Evolutionary conservation across 2,113 vertebrate genomes (phyloP).

Genomic region (Elephas maximus): DNA sequence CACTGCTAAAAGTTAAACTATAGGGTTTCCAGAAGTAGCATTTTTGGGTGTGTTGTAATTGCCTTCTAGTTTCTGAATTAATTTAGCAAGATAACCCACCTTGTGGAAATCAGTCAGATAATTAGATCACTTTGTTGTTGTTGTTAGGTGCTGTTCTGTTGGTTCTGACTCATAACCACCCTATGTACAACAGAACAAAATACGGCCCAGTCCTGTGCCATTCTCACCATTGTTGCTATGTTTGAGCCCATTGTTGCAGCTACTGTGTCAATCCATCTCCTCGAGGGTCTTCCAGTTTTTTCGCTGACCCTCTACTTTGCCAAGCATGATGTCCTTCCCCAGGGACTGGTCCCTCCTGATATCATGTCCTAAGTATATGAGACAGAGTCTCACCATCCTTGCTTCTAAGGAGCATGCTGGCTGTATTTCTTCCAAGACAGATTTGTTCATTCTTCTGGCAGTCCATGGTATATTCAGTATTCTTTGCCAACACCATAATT

Average conservation of each 20-base stretch:
- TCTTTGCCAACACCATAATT: background rate
- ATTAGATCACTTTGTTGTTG: background rate
- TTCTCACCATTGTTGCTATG: background rate
- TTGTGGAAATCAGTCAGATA: slow-evolving; percentile 44
- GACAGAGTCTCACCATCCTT: background rate
- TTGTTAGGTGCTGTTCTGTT: background rate
- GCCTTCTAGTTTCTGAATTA: slow-evolving; percentile 55
- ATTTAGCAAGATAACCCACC: slow-evolving; percentile 30
- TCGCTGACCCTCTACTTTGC: background rate
- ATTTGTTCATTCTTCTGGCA: background rate
- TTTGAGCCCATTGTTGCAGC: background rate
- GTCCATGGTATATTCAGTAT: background rate
- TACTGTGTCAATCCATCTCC: background rate
- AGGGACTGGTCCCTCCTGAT: background rate
- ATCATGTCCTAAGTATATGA: background rate
- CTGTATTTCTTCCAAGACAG: background rate
- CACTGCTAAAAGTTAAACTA: background rate
- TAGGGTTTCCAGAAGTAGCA: background rate
- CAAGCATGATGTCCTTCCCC: background rate
- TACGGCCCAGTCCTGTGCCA: background rate
- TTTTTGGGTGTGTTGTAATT: background rate
- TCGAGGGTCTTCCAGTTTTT: background rate
- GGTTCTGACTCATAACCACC: background rate
- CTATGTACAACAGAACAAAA: background rate
- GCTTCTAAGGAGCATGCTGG: background rate